Evolutionary conservation across 2,797 vertebrate species (phyloP).

Genomic region (Microctenopoma lineatum): DNA sequence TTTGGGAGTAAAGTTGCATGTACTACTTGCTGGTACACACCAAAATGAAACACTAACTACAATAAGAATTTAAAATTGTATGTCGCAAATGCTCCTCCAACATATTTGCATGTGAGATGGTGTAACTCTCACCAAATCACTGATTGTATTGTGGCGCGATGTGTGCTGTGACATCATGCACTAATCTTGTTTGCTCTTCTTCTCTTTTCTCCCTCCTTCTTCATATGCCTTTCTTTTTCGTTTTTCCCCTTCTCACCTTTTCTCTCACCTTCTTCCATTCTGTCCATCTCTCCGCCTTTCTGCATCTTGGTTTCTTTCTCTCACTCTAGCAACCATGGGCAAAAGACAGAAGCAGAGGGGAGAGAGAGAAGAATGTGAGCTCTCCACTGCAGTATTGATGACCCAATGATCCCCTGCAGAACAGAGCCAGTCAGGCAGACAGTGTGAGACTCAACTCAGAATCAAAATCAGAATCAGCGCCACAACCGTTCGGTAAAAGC

Average conservation of each 20-base stretch:
- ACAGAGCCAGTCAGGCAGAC: conserved; percentile 81
- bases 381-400: conserved; percentile 85
- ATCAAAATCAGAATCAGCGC: conserved; percentile 75
- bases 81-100: conserved; percentile 69
- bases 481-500: conserved; percentile 62
- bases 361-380: conserved; percentile 77
- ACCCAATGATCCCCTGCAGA: conserved; percentile 84
- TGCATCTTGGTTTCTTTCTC: conserved; percentile 37
- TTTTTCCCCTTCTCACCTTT: conserved; percentile 3
- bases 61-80: conserved; percentile 51
- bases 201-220: conserved; percentile 68
- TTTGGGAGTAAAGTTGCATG: conserved; percentile 4
- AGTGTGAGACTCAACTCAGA: conserved; percentile 78
- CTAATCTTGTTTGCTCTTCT: conserved; percentile 76
- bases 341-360: conserved; percentile 73
- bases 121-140: conserved; percentile 71
- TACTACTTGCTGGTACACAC: conserved; percentile 23
- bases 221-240: conserved; percentile 32
- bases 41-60: conserved; percentile 23
- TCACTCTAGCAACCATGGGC: conserved; percentile 73
- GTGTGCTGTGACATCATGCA: conserved; percentile 71
- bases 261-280: conserved; percentile 50
- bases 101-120: conserved; percentile 70
- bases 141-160: conserved; percentile 72
- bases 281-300: conserved; percentile 38